These are phyloP conservation scores for Pelagia noctiluca DNA, from an alignment of 30 jellyfish, hydroid and myxozoan species.

Conservation along the genomic window DNA sequence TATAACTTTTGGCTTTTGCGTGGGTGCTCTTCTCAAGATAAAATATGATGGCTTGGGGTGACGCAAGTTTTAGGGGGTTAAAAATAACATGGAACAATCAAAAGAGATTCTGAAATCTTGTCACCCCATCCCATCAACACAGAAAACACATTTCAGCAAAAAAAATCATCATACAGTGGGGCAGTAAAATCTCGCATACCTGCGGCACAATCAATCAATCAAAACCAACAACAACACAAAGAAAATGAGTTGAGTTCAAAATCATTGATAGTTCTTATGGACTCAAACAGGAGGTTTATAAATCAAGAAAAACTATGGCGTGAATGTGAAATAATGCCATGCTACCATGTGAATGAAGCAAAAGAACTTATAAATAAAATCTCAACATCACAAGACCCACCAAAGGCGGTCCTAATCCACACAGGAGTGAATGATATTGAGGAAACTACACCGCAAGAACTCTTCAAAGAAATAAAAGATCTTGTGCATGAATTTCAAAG, in stretches of 20 bases:
- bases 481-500: neutral
- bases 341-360: neutral
- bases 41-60: too few relatives aligned
- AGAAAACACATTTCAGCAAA: neutral
- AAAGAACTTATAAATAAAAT: too few relatives aligned
- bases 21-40: too few relatives aligned
- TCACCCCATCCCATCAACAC: too few relatives aligned
- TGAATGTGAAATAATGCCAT: neutral
- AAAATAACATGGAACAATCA: too few relatives aligned
- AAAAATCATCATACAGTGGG: slow-evolving; percentile 1
- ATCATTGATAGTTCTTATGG: neutral
- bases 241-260: slow-evolving; percentile 11
- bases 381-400: neutral
- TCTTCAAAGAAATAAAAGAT: neutral
- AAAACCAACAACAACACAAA: slow-evolving; percentile 11
- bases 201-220: slow-evolving; percentile 19
- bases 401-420: neutral
- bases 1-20: too few relatives aligned
- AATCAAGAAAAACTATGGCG: neutral
- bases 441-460: neutral
- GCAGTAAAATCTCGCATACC: slow-evolving; percentile 17
- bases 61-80: too few relatives aligned
- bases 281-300: neutral
- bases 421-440: neutral
- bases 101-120: too few relatives aligned